These are phyloP conservation scores for Dallia pectoralis DNA, from an alignment of 2,797 vertebrate species.

Conservation along the genomic window DNA sequence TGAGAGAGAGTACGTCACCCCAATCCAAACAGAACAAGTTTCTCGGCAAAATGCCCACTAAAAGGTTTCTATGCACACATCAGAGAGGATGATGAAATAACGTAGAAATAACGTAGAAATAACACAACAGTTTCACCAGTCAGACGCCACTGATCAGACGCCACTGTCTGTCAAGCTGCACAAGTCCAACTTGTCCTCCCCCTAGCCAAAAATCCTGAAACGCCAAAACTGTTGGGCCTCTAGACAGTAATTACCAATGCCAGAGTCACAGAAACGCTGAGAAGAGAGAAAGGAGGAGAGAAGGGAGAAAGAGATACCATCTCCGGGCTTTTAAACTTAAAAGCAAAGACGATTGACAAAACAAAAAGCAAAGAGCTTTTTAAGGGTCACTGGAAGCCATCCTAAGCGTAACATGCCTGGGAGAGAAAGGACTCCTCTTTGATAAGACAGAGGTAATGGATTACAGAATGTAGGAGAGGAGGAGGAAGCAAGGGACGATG, in stretches of 20 bases:
- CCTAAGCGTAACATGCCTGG: slow-evolving; percentile 79
- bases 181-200: slow-evolving; percentile 43
- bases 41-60: slow-evolving; percentile 59
- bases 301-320: slow-evolving; percentile 70
- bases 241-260: slow-evolving; percentile 63
- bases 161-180: slow-evolving; percentile 66
- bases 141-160: slow-evolving; percentile 64
- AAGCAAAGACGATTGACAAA: slow-evolving; percentile 85
- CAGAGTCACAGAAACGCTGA: background rate
- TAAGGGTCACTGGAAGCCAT: slow-evolving; percentile 80
- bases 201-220: slow-evolving; percentile 25
- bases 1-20: slow-evolving; percentile 30
- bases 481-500: background rate
- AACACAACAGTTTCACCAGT: slow-evolving; percentile 68
- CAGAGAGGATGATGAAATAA: slow-evolving; percentile 63
- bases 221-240: slow-evolving; percentile 60
- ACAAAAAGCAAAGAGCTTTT: slow-evolving; percentile 82
- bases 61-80: slow-evolving; percentile 76
- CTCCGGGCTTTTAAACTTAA: slow-evolving; percentile 79
- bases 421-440: slow-evolving; percentile 78
- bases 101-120: slow-evolving; percentile 63
- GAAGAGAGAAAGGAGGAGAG: background rate
- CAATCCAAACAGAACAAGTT: slow-evolving; percentile 36
- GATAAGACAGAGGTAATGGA: slow-evolving; percentile 76
- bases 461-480: slow-evolving; percentile 35